Conservation (phyloP, 2,797 vertebrate species). For the Pseudocheirus occidentalis region DNA sequence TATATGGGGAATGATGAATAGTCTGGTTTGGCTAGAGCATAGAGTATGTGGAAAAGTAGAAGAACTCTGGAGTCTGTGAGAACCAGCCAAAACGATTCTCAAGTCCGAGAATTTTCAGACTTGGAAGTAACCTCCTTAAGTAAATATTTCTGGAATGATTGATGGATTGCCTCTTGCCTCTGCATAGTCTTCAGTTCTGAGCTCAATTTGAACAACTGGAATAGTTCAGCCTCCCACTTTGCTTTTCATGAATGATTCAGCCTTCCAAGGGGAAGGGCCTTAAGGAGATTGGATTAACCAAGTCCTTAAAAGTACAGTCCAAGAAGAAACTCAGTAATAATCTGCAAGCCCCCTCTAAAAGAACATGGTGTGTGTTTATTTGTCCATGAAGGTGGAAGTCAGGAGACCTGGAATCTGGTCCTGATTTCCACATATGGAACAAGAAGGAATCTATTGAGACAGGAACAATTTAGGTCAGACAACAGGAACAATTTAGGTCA, state of each 20-base stretch:
- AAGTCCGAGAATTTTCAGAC: not conserved
- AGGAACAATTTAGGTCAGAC: conserved; percentile 71
- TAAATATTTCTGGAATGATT: conserved; percentile 59
- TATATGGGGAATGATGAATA: not conserved
- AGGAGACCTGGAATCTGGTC: not conserved
- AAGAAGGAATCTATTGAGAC: conserved; percentile 39
- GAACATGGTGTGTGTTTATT: not conserved
- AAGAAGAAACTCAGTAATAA: conserved; percentile 49
- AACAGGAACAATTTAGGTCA: conserved; percentile 69
- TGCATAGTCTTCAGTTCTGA: conserved; percentile 56
- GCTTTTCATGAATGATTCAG: not conserved
- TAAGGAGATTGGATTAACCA: conserved; percentile 11
- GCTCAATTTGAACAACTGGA: conserved; percentile 49
- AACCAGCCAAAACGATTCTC: conserved; percentile 31
- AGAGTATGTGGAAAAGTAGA: not conserved
- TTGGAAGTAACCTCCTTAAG: conserved; percentile 1
- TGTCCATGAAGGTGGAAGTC: not conserved
- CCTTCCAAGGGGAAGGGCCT: conserved; percentile 10
- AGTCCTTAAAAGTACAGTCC: conserved; percentile 26
- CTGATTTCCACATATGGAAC: not conserved
- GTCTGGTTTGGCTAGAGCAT: not conserved
- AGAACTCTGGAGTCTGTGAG: conserved; percentile 25
- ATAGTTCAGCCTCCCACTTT: conserved; percentile 9
- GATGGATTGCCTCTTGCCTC: conserved; percentile 60
- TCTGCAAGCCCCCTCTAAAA: not conserved